Conservation (phyloP, 1,140 invertebrate species). For the Drosophila teissieri region DNA sequence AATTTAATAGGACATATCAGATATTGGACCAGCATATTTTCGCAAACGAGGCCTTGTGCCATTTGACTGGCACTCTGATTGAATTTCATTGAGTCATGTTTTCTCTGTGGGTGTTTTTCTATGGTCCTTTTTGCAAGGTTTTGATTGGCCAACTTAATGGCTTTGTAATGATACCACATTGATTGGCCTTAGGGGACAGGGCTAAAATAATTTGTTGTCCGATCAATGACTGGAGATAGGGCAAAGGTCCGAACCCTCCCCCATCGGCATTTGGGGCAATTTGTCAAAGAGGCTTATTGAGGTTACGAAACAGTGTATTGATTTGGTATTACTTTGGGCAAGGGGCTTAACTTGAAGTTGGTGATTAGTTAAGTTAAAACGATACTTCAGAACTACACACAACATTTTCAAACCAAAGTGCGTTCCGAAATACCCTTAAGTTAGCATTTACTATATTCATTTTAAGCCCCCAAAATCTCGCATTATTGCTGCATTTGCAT, state of each 20-base stretch:
- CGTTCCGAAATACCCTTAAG: not conserved
- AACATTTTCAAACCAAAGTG: not conserved
- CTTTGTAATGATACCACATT: slow-evolving; percentile 68
- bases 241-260: slow-evolving; percentile 34
- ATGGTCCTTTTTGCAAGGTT: slow-evolving; percentile 55
- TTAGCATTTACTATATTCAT: slow-evolving; percentile 5
- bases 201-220: slow-evolving; percentile 44
- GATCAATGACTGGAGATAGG: slow-evolving; percentile 51
- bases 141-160: slow-evolving; percentile 72
- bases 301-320: slow-evolving; percentile 53
- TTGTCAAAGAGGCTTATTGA: slow-evolving; percentile 68
- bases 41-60: slow-evolving; percentile 9
- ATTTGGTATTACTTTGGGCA: slow-evolving; percentile 54
- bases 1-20: slow-evolving; percentile 18
- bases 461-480: not conserved
- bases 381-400: not conserved
- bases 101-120: slow-evolving; percentile 3
- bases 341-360: not conserved
- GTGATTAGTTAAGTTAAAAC: slow-evolving; percentile 2
- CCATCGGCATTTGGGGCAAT: slow-evolving; percentile 59
- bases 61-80: slow-evolving; percentile 47
- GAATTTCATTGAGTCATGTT: slow-evolving; percentile 51
- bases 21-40: slow-evolving; percentile 26
- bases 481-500: slow-evolving; percentile 12
- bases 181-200: slow-evolving; percentile 48